Evolutionary conservation across 1,140 invertebrate species (phyloP).

Genomic region (Diorhabda sublineata): DNA sequence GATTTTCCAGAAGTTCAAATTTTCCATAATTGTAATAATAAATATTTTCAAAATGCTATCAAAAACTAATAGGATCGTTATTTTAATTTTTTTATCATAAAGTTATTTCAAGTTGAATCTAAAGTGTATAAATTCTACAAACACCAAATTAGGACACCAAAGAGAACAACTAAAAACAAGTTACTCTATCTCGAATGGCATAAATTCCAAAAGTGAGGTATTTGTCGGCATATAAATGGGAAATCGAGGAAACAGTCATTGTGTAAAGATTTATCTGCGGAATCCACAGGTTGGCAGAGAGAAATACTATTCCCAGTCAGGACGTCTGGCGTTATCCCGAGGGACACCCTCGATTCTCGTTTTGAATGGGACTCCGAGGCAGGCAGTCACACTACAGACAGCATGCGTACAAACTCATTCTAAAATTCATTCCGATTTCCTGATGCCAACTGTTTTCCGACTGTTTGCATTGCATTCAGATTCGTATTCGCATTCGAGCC

Average conservation of each 20-base stretch:
- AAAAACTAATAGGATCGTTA: no score
- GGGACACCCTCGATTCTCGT: conserved; percentile 31
- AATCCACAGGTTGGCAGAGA: conserved; percentile 40
- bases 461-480: conserved; percentile 19
- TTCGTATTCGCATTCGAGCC: conserved; percentile 21
- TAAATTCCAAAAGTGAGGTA: neutral
- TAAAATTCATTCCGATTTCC: conserved; percentile 33
- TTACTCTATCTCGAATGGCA: neutral
- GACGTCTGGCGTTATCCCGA: conserved; percentile 30
- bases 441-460: conserved; percentile 32
- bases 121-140: neutral
- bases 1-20: no score
- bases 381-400: conserved; percentile 26
- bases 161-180: neutral
- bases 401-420: conserved; percentile 33
- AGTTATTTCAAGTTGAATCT: no score
- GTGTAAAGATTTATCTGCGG: conserved; percentile 38
- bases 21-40: no score
- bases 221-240: conserved; percentile 31
- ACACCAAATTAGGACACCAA: neutral
- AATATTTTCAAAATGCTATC: no score
- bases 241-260: conserved; percentile 29
- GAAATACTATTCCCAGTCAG: conserved; percentile 26
- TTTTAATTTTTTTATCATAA: no score
- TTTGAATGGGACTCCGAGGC: conserved; percentile 28